Evolutionary conservation across 2,797 vertebrate species (phyloP), one percentile per base, ranked within the genome.

Genomic region (Hozukius guyotensis): DNA sequence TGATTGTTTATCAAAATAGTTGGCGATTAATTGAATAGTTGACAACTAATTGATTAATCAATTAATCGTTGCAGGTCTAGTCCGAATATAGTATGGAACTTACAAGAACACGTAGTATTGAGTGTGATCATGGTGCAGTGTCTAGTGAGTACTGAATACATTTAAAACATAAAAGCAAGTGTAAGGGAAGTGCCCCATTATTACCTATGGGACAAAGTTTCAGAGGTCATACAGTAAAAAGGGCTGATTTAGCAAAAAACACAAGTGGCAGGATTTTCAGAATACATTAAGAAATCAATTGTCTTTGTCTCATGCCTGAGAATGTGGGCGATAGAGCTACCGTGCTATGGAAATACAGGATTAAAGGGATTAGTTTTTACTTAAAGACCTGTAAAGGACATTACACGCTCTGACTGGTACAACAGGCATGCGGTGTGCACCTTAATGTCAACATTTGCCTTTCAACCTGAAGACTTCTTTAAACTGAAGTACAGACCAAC

Each of bases 251-350:
- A 12, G 38, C 49, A 32, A 75, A 68, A 57, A 76, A 56, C 9
- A 6, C 31, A 71, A 80, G 4, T 53, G 65, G 29, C 72, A 52
- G 49, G 78, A 75, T 87, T 75, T 85, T 55, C 22, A 75, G 55
- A 86, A 73, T 77, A 67, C 22, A 78, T 80, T 75, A 72, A 67
- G 34, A 80, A 82, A 76, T 82, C 27, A 52, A 57, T 85, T 77
- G 75, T 36, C 42, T 77, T 80, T 77, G 67, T 82, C 53, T 72
- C 53, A 63, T 66, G 63, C 59, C 52, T 66, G 57, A 65, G 42
- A 18, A 31, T 61, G 46, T 60, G 8, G 24, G 12, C 12, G 34
- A 60, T 34, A 5, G 24, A 25, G 46, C 46, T 73, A 25, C 31
- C 12, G 31, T 42, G 71, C 24, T 9, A 31, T 62, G 31, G 12